phyloP scores from a whole-genome alignment of 1,140 invertebrate genomes.

The Bombus polaris region DNA sequence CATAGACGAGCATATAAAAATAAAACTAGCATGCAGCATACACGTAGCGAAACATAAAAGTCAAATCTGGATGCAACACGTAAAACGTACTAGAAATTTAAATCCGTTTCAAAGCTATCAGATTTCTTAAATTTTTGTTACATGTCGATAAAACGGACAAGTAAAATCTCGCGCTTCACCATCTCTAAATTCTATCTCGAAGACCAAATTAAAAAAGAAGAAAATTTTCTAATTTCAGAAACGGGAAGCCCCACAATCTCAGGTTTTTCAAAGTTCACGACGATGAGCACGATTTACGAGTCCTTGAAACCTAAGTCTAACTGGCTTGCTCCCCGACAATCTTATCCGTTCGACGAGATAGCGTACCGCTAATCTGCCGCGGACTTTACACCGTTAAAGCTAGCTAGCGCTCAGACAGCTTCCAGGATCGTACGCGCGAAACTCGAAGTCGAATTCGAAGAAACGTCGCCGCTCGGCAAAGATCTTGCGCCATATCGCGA shows the following conservation, averaged over 20 bases:
- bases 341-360: conserved; percentile 74
- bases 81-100: neutral
- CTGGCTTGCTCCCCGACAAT: conserved; percentile 64
- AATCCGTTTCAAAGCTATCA: neutral
- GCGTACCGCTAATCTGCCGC: conserved; percentile 70
- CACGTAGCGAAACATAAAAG: neutral
- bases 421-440: conserved; percentile 60
- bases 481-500: conserved; percentile 7
- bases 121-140: neutral
- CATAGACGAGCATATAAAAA: conserved; percentile 1
- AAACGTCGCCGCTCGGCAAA: neutral
- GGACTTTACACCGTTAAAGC: conserved; percentile 72
- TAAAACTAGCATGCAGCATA: neutral
- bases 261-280: neutral
- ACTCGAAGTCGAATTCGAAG: conserved; percentile 18
- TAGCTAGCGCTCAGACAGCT: conserved; percentile 38
- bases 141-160: neutral
- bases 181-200: neutral
- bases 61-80: neutral
- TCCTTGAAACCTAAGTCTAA: conserved; percentile 68
- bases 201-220: rapidly evolving
- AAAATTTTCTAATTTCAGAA: neutral
- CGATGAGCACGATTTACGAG: conserved; percentile 36
- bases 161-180: neutral
- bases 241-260: neutral